Conservation (phyloP, 2,888 invertebrate species). For the Cataglyphis rosenhaueri region DNA sequence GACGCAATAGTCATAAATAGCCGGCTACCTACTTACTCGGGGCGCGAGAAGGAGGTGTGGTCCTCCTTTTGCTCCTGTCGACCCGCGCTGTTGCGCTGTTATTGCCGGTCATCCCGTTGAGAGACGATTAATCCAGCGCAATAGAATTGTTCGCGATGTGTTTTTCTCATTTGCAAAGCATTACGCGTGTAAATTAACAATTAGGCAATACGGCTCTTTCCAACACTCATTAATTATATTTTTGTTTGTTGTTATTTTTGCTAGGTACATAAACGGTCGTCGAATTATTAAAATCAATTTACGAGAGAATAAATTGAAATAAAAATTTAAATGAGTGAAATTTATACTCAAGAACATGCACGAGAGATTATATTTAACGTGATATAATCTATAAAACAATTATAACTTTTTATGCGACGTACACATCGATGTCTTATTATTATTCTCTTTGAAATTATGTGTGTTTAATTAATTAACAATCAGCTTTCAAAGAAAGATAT, state of each 20-base stretch:
- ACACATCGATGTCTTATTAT: background rate
- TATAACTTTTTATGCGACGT: background rate
- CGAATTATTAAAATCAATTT: background rate
- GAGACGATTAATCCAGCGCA: conserved; percentile 44
- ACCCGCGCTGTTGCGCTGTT: conserved; percentile 58
- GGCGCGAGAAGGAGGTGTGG: conserved; percentile 68
- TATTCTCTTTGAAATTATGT: background rate
- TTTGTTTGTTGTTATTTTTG: background rate
- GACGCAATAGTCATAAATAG: conserved; percentile 80
- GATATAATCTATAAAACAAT: background rate
- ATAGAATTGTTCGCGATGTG: conserved; percentile 42
- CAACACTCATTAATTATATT: background rate
- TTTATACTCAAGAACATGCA: background rate
- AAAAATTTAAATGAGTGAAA: background rate
- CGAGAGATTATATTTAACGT: background rate
- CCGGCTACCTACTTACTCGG: conserved; percentile 78
- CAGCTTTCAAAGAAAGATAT: background rate
- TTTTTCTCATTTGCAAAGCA: background rate
- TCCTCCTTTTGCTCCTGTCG: conserved; percentile 75
- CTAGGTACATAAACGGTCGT: background rate
- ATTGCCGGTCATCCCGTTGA: conserved; percentile 59
- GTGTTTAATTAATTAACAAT: background rate
- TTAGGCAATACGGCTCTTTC: background rate
- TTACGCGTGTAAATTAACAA: background rate
- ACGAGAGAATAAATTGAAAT: background rate